Evolutionary conservation across 2,113 vertebrate species (phyloP).

Genomic region (Acrocephalus kingi): DNA sequence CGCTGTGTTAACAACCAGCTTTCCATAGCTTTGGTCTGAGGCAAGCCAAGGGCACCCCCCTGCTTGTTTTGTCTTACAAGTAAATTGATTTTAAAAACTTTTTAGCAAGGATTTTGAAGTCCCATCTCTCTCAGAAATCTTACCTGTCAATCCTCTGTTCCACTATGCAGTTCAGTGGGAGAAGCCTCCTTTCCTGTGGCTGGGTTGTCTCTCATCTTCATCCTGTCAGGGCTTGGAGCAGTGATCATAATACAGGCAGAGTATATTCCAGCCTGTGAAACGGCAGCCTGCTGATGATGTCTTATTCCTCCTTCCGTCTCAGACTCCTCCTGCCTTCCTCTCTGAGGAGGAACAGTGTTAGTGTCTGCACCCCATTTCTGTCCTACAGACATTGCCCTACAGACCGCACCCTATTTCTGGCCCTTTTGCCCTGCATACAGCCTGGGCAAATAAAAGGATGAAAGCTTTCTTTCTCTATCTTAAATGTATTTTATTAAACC

Average conservation of each 20-base stretch:
- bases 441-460: accelerated
- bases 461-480: neutral
- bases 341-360: neutral
- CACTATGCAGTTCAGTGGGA: neutral
- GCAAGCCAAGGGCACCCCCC: neutral
- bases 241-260: neutral
- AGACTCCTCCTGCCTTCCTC: neutral
- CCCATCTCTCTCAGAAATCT: neutral
- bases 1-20: neutral
- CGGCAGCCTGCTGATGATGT: neutral
- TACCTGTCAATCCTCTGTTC: neutral
- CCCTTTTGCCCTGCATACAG: neutral
- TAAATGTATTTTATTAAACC: neutral
- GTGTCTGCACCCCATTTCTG: neutral
- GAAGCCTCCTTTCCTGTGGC: neutral
- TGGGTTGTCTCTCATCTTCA: neutral
- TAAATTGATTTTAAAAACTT: neutral
- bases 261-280: neutral
- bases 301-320: neutral
- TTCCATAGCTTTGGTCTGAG: neutral
- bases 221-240: neutral
- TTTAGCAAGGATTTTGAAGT: neutral
- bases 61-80: neutral
- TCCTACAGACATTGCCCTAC: neutral
- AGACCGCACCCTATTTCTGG: neutral